Percentiles rank a stretch among this genome's conserved stretches.
phyloP scores from a whole-genome alignment of 2,113 vertebrate species.

The Murina feae region DNA sequence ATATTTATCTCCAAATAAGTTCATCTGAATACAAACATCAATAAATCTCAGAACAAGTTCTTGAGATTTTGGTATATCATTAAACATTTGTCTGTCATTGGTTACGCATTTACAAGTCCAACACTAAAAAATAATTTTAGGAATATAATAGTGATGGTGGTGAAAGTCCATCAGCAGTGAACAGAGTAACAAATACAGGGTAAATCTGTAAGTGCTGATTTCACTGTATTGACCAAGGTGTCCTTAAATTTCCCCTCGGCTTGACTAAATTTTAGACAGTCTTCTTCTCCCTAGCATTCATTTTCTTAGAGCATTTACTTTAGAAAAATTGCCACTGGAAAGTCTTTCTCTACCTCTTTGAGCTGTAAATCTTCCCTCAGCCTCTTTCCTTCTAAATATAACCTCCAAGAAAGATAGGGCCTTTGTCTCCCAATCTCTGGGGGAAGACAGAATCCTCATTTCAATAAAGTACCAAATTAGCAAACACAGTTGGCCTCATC shows the following conservation, averaged over 20 bases:
- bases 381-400: neutral
- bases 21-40: conserved; percentile 53
- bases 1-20: conserved; percentile 44
- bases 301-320: neutral
- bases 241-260: neutral
- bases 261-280: neutral
- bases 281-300: neutral
- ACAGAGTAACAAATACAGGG: neutral
- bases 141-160: neutral
- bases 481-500: neutral
- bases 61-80: neutral
- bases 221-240: neutral
- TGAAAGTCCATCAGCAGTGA: conserved; percentile 26
- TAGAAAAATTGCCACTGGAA: neutral
- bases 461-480: neutral
- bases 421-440: neutral
- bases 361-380: neutral
- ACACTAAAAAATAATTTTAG: conserved; percentile 42
- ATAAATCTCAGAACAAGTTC: conserved; percentile 25
- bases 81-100: neutral
- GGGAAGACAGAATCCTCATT: neutral
- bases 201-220: neutral
- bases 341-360: neutral
- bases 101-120: conserved; percentile 13
- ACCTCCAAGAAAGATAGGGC: neutral